Evolutionary conservation across 2,113 vertebrate species (phyloP), one percentile per base, ranked within the genome.

Genomic region (Macaca fascicularis): DNA sequence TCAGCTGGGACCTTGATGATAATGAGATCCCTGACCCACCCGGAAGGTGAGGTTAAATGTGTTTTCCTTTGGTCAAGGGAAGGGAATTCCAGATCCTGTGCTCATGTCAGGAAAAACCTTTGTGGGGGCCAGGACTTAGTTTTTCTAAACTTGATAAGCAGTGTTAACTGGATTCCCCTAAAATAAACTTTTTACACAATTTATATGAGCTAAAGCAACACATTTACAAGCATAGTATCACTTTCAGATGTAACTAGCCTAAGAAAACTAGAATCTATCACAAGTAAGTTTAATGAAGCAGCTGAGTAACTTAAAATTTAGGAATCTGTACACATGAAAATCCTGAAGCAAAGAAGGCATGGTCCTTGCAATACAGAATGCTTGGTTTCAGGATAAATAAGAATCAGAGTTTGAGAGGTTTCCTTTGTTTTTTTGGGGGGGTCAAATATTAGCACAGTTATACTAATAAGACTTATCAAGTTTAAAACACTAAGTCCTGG

Each of bases 131-230:
- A 64, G 61, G 61, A 30, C 61, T 64, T 69, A 30, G 43, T 57
- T n/a, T 89, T 94, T 90, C 72, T 57, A 80, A 84, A 92, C 32
- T 20, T 92, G 32, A 86, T 57, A 79, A 95, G 40, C 75, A 92
- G 45, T 30, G 35, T 69, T 76, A 92, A 83, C 38, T 35, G 14
- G 81, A 88, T 85, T 94, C 13, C 76, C 61, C 35, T 23, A 89
- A 89, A 81, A 80, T 17, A 61, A 78, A 43, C 52, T 32, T 69
- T 72, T 76, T n/a, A 40, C 91, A 93, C 52, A 70, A 55, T 35
- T 61, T 43, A 45, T 27, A 61, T 13, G 40, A 93, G 61, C 43
- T 52, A 57, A 80, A 88, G 38, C 20, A 95, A 89, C 22, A 50
- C 12, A 82, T 25, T 83, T 40, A 38, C 38, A 79, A 75, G 38